Evolutionary conservation across 2,888 invertebrate species (phyloP).

Genomic region (Leptinotarsa peninsularis): DNA sequence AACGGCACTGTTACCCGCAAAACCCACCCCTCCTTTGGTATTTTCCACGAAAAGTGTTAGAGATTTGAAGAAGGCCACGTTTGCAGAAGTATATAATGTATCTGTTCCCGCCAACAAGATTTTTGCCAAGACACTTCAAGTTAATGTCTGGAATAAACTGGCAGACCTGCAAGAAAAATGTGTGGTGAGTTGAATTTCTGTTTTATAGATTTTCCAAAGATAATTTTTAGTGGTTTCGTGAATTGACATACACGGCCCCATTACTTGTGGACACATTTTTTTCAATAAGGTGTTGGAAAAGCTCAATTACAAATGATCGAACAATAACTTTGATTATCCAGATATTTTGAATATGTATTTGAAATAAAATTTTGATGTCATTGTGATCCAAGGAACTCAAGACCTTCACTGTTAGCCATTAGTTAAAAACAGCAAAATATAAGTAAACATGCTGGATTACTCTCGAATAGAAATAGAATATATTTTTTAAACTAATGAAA

Average conservation of each 20-base stretch:
- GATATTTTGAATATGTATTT: too few species aligned
- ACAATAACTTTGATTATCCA: too few species aligned
- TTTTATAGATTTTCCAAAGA: neutral
- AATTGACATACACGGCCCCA: neutral
- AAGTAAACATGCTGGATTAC: too few species aligned
- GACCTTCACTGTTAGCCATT: too few species aligned
- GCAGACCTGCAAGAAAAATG: constrained; percentile 81
- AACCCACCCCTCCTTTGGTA: constrained; percentile 72
- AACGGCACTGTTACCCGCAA: constrained; percentile 77
- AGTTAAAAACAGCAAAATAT: too few species aligned
- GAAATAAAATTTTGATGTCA: too few species aligned
- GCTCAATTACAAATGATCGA: too few species aligned
- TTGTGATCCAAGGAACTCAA: too few species aligned
- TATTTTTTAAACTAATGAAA: too few species aligned
- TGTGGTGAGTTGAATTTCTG: constrained; percentile 76
- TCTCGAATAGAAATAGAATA: too few species aligned
- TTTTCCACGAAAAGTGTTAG: constrained; percentile 75
- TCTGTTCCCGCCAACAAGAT: constrained; percentile 81
- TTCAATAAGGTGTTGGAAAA: too few species aligned
- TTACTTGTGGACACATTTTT: too few species aligned
- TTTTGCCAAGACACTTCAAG: constrained; percentile 89
- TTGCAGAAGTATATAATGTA: constrained; percentile 83
- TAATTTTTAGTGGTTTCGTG: neutral
- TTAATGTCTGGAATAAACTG: constrained; percentile 84
- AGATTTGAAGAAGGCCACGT: constrained; percentile 80